Base-by-base conservation (phyloP, 1,140 invertebrate genomes). In the Cherax destructor region DNA sequence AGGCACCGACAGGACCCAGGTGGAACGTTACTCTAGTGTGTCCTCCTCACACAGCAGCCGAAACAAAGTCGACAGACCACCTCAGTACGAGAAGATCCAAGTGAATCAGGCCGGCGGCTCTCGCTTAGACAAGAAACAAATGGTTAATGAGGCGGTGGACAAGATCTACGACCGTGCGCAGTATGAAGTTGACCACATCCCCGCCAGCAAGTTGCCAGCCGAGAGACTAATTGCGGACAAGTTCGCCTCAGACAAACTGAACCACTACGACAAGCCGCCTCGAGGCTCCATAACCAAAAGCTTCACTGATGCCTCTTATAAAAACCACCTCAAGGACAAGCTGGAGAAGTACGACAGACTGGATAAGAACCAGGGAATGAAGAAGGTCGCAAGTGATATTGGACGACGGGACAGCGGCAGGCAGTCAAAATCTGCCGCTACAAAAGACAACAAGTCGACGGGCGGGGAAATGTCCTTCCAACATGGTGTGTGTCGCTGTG, bases 91-190 rank as follows among this genome's bases (percentile, higher is more conserved):
- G 49, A 91, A 91, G 74, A 91, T 91, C 81, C 88, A 83, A 50
- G 69, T 74, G 79, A 56, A 30, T 21, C 88, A 91, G 88, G 41
- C 21, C n/a, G 56, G 52, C 50, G 59, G 56, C 13, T 83, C 72
- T 4, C 80, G 83, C 49, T 69, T 50, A 30, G 88, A 91, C 11
- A 91, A 84, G 74, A 91, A 78, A 30, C 88, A 85, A 50, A n/a
- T 91, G 72, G 79, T 78, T 9, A 85, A 74, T 49, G 88, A 91
- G 10, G n/a, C 81, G 7, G 88, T 85, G 13, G 88, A 91, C 41
- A 91, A 91, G 74, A 91, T 85, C n/a, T 85, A 91, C 56, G 81
- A 91, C 81, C 88, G 88, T n/a, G 79, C 88, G 11, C 88, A 91
- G 83, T 85, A 49, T 30, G 88, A 91, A n/a, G 74, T 84, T 49